Base-by-base conservation (phyloP, 1,140 invertebrate species). In the Monomorium pharaonis region DNA sequence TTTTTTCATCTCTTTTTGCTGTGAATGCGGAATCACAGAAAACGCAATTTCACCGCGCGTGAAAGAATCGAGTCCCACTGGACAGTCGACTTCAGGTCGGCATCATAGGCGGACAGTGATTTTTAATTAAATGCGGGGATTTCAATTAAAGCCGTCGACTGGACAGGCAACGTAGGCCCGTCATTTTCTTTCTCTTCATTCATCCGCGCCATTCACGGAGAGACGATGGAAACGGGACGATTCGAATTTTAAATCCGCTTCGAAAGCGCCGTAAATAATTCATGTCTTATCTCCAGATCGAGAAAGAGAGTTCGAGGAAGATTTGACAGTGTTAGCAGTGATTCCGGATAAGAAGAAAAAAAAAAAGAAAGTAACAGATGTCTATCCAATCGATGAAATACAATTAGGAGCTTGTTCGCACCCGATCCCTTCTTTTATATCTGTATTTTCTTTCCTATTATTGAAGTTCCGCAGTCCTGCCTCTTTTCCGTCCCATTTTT, bases 61-160 rank as follows among this genome's bases (percentile, higher is more conserved):
- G 44, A 42, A n/a, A 44, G 24, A 49, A 60, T 21, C 9, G 27
- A 65, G 9, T 85, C 24, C 54, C 56, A 49, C 67, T 33, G 74
- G 47, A 75, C 69, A 69, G 37, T 9, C 86, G 76, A 33, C 67
- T 89, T 63, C 60, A 75, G 7, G 33, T 42, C 12, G 62, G 60
- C n/a, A 74, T 81, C 77, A 58, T 37, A 49, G n/a, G 63, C 51
- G 24, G 86, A 80, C 88, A 86, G 83, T 84, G 88, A 90, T 90
- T 90, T 90, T 90, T 90, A 86, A 90, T 90, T 90, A 90, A 90
- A 88, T 80, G 67, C 56, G 65, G 60, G 86, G 84, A 90, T 90
- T 90, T 90, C 89, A 90, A 90, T 90, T 90, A 90, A 90, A 90
- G 88, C 72, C 54, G 47, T 16, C 60, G 54, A 54, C 24, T 30